phyloP scores from a whole-genome alignment of 1,140 invertebrate genomes.

The Drosophila mayri region DNA sequence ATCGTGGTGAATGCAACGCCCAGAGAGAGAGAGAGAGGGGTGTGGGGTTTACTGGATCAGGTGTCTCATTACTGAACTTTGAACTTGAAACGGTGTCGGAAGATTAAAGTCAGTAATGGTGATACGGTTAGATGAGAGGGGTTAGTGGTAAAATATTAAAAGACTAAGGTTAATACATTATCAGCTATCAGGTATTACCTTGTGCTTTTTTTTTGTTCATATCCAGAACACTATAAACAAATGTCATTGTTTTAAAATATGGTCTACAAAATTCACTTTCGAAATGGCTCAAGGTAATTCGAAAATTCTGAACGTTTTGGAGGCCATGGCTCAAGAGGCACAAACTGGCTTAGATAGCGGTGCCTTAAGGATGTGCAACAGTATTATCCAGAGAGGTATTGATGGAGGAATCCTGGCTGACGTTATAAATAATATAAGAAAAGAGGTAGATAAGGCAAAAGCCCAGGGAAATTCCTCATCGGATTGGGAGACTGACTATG shows the following conservation, averaged over 20 bases:
- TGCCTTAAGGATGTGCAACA: slow-evolving; percentile 18
- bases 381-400: slow-evolving; percentile 27
- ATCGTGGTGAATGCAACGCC: slow-evolving; percentile 17
- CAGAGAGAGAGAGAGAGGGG: slow-evolving; percentile 1
- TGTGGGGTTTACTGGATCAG: slow-evolving; percentile 53
- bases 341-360: slow-evolving; percentile 37
- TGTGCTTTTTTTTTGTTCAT: background rate
- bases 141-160: background rate
- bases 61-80: slow-evolving; percentile 57
- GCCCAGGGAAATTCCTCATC: background rate
- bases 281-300: slow-evolving; percentile 19
- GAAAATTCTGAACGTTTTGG: background rate
- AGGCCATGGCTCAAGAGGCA: slow-evolving; percentile 14
- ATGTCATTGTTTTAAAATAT: background rate
- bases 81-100: slow-evolving; percentile 57
- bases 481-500: background rate
- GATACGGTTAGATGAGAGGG: slow-evolving; percentile 5
- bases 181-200: background rate
- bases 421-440: slow-evolving; percentile 13
- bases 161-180: background rate
- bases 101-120: slow-evolving; percentile 18
- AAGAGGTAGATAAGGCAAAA: background rate
- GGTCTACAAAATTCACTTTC: no score
- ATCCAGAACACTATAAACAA: background rate
- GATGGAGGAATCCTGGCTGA: background rate